These are phyloP conservation scores for Drosophila pseudoobscura DNA, from an alignment of 1,140 invertebrate genomes.

Conservation along the genomic window DNA sequence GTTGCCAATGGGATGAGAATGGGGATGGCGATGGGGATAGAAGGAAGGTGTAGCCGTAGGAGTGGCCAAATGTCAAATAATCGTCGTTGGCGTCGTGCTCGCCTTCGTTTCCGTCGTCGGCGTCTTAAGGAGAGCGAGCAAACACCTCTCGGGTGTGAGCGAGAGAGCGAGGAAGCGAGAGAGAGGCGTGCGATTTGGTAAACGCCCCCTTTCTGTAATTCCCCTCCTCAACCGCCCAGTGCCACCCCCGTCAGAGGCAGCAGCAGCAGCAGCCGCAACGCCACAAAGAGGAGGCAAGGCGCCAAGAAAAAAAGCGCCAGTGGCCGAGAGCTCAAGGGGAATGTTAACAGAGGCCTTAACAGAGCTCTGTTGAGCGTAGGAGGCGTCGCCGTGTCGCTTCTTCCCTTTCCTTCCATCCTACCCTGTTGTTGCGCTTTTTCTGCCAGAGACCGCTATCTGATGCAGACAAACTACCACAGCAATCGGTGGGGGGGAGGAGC, in stretches of 20 bases:
- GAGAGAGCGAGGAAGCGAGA: constrained; percentile 37
- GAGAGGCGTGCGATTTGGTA: constrained; percentile 52
- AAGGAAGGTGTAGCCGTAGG: constrained; percentile 46
- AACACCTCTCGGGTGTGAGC: background rate
- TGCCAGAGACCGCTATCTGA: constrained; percentile 51
- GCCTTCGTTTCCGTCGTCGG: constrained; percentile 4
- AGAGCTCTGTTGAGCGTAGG: constrained; percentile 38
- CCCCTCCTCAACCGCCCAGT: background rate
- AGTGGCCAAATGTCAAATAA: constrained; percentile 71
- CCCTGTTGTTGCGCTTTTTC: constrained; percentile 41
- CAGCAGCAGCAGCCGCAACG: constrained; percentile 20
- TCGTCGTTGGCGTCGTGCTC: constrained; percentile 26
- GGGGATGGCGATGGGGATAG: background rate
- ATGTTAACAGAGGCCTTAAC: constrained; percentile 9
- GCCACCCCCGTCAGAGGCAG: constrained; percentile 27
- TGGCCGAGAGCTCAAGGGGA: too few species aligned
- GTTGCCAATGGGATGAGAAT: background rate
- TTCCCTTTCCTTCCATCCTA: background rate
- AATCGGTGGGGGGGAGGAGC: constrained; percentile 5
- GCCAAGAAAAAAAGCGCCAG: constrained; percentile 7
- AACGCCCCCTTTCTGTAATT: constrained; percentile 62
- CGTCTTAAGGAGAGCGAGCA: constrained; percentile 38
- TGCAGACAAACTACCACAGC: constrained; percentile 63
- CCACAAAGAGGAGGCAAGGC: constrained; percentile 17
- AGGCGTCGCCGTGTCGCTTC: constrained; percentile 20